Conservation (phyloP, 2,797 vertebrate species). For the Microctenopoma steveboyesi region DNA sequence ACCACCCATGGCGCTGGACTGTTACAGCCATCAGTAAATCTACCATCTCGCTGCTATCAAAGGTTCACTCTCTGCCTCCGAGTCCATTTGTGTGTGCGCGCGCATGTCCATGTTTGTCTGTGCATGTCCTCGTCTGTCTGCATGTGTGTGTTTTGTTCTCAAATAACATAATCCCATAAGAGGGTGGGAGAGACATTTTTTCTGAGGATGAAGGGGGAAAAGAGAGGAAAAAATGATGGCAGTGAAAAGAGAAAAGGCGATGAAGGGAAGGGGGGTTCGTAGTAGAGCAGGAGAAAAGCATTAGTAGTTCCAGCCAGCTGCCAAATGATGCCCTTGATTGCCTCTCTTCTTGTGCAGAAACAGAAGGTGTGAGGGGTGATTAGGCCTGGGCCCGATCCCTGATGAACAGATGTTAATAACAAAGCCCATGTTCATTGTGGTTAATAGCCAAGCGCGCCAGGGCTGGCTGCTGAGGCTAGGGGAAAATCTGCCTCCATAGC, state of each 20-base stretch:
- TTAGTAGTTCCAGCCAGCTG: constrained; percentile 90
- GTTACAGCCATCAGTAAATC: constrained; percentile 79
- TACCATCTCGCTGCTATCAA: constrained; percentile 74
- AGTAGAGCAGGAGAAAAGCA: constrained; percentile 83
- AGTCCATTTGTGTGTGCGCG: constrained; percentile 41
- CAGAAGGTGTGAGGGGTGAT: constrained; percentile 93
- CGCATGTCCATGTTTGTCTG: constrained; percentile 1
- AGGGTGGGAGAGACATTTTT: constrained; percentile 69
- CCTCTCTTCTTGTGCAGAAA: constrained; percentile 90
- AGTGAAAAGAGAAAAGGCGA: constrained; percentile 69
- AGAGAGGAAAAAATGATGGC: constrained; percentile 71
- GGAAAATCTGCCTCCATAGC: constrained; percentile 85
- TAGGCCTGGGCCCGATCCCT: constrained; percentile 87
- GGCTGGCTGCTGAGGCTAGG: constrained; percentile 88
- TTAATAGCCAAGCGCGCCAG: constrained; percentile 88
- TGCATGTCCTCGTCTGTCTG: constrained; percentile 22
- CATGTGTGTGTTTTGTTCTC: constrained; percentile 56
- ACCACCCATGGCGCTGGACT: constrained; percentile 77
- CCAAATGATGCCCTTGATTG: constrained; percentile 94
- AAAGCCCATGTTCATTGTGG: constrained; percentile 89
- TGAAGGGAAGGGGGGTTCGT: constrained; percentile 55
- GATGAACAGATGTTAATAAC: constrained; percentile 92
- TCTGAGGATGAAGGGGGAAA: constrained; percentile 69
- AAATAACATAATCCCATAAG: constrained; percentile 82
- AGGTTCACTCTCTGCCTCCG: constrained; percentile 59